A percentile compares a stretch with the other conserved stretches of the same genome.
These are phyloP conservation scores for Phainopepla nitens DNA, from an alignment of 2,113 vertebrate genomes.

Conservation along the genomic window DNA sequence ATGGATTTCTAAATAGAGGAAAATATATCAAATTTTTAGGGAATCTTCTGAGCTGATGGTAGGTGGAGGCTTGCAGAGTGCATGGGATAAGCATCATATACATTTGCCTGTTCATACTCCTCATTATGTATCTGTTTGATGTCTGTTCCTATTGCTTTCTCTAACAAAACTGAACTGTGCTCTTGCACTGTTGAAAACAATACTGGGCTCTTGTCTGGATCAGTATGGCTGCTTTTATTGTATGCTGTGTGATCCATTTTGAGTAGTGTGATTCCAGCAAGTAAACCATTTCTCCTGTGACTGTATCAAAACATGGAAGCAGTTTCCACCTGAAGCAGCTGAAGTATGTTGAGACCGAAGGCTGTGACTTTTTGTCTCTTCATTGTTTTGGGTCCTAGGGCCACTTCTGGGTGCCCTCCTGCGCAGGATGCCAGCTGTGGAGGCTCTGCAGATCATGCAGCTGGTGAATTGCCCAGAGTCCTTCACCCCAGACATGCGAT, in stretches of 20 bases:
- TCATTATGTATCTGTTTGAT: neutral
- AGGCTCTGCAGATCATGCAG: constrained; percentile 89
- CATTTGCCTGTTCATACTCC: neutral
- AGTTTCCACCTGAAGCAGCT: neutral
- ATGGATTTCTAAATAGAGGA: neutral
- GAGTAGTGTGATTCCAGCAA: neutral
- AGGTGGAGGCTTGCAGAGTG: neutral
- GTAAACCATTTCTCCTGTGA: neutral
- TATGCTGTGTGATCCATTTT: neutral
- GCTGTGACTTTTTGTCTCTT: neutral
- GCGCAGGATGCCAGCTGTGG: constrained; percentile 86
- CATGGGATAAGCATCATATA: fast-evolving
- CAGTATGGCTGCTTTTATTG: neutral
- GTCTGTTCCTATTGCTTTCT: neutral
- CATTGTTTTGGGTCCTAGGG: constrained; percentile 69
- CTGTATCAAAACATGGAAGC: neutral
- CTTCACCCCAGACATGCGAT: constrained; percentile 94
- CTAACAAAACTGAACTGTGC: neutral
- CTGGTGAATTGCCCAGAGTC: constrained; percentile 95
- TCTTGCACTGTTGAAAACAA: neutral
- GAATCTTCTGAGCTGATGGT: neutral
- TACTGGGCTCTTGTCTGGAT: neutral
- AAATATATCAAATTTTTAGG: neutral
- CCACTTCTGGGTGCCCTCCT: constrained; percentile 88
- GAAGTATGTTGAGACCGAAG: neutral